A percentile compares a stretch with the other conserved stretches of the same genome.
phyloP scores from a whole-genome alignment of 2,888 invertebrate genomes.

The Nemurella pictetii region DNA sequence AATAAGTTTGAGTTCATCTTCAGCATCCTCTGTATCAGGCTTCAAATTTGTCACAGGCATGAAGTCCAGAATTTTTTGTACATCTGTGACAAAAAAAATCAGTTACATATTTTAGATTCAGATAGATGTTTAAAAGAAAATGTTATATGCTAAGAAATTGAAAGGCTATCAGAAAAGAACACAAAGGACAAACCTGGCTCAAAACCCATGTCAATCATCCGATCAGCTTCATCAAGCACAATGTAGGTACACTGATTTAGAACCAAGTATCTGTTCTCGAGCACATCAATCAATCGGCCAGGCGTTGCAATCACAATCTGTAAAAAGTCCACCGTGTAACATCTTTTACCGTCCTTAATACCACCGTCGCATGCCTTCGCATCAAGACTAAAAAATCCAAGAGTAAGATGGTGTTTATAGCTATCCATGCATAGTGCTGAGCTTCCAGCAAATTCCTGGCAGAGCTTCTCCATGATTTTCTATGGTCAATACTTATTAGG shows the following conservation, averaged over 20 bases:
- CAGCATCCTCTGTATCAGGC: conserved; percentile 97
- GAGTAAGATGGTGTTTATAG: too few relatives aligned
- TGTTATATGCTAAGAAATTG: not conserved
- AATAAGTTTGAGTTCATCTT: conserved; percentile 87
- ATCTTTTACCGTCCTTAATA: not conserved
- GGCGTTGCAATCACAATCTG: conserved; percentile 98
- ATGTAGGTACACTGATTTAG: conserved; percentile 98
- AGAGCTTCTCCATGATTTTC: too few relatives aligned
- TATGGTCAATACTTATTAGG: too few relatives aligned
- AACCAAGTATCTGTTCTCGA: conserved; percentile 97
- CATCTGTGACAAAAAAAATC: conserved; percentile 58
- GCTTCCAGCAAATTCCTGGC: too few relatives aligned
- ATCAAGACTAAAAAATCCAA: not conserved
- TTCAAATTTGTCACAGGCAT: conserved; percentile 98
- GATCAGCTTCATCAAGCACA: conserved; percentile 93
- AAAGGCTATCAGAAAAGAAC: too few relatives aligned
- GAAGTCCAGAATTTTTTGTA: conserved; percentile 95
- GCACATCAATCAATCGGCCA: conserved; percentile 96
- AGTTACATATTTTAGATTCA: not conserved
- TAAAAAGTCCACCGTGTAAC: conserved; percentile 42
- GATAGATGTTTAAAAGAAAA: too few relatives aligned
- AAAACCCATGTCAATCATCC: conserved; percentile 99
- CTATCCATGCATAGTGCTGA: too few relatives aligned
- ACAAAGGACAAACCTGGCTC: conserved; percentile 66
- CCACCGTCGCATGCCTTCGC: not conserved